Conservation (phyloP, 92 coral and sea anemone genomes). For the Epizoanthus fatuus region DNA sequence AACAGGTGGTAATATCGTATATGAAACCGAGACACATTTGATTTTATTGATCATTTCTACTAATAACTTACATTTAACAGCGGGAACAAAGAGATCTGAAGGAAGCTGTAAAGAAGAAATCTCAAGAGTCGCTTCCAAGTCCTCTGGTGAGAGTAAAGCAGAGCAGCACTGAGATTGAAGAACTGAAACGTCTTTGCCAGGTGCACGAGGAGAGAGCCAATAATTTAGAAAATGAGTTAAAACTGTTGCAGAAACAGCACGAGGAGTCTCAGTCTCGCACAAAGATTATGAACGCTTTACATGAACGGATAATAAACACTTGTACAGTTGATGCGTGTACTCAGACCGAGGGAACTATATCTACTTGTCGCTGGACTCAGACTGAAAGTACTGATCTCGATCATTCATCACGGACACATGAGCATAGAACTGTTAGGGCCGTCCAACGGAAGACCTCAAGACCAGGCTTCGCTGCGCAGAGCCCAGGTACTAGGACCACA, state of each 20-base stretch:
- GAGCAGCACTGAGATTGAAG: constrained; percentile 65
- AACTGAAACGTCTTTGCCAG: constrained; percentile 70
- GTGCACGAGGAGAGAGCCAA: constrained; percentile 82
- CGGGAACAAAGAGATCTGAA: constrained; percentile 93
- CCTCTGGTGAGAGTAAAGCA: constrained; percentile 54
- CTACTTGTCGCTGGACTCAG: not conserved
- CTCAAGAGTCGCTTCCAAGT: constrained; percentile 52
- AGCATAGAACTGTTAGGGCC: too few relatives aligned
- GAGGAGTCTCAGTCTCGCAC: constrained; percentile 38
- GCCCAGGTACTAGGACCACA: not conserved
- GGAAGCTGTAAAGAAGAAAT: constrained; percentile 71
- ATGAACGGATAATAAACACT: constrained; percentile 7
- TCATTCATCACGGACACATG: too few relatives aligned
- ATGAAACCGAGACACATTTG: too few relatives aligned
- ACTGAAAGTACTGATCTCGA: not conserved
- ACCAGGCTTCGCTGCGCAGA: not conserved
- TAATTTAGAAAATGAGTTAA: constrained; percentile 79
- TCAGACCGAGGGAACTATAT: constrained; percentile 4
- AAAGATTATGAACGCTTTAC: constrained; percentile 32
- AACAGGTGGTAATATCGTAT: too few relatives aligned
- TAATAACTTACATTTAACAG: constrained; percentile 48
- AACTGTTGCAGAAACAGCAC: constrained; percentile 48
- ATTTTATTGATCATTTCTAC: not conserved
- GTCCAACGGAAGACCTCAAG: too few relatives aligned
- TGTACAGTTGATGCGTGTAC: constrained; percentile 7